A percentile compares a stretch with the other conserved stretches of the same genome.
These are phyloP conservation scores for Notarius quadriscutis DNA, from an alignment of 2,113 vertebrate species.

Conservation along the genomic window DNA sequence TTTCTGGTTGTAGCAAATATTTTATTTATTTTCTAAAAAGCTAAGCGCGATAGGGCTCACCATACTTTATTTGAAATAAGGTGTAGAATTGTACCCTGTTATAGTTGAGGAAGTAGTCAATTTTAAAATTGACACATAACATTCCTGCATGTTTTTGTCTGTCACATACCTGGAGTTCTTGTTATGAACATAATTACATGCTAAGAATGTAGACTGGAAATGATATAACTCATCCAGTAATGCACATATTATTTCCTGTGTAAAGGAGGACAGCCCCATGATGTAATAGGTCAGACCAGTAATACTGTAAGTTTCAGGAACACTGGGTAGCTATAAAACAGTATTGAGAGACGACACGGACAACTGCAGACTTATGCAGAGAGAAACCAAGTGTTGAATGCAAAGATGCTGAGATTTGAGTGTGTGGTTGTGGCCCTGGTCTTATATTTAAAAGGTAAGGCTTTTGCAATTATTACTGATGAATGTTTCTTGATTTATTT, in stretches of 20 bases:
- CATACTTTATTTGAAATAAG: too few species aligned
- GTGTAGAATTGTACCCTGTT: too few species aligned
- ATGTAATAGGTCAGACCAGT: background rate
- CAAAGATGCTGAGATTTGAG: conserved; percentile 14
- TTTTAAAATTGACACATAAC: too few species aligned
- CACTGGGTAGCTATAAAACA: background rate
- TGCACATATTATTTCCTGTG: background rate
- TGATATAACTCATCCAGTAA: too few species aligned
- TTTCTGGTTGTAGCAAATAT: too few species aligned
- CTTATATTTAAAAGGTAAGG: conserved; percentile 1
- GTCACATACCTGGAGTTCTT: background rate
- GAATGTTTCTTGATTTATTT: background rate
- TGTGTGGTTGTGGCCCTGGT: background rate
- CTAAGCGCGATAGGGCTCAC: too few species aligned
- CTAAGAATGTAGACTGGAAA: too few species aligned
- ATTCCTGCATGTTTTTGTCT: too few species aligned
- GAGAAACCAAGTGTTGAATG: background rate
- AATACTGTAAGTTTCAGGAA: background rate
- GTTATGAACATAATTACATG: too few species aligned
- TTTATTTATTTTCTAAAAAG: too few species aligned
- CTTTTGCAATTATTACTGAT: background rate
- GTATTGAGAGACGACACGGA: background rate
- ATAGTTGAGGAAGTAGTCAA: too few species aligned
- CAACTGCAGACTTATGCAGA: background rate
- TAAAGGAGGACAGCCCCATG: background rate